Conservation (phyloP, 2,797 vertebrate genomes). For the Glossophaga mutica region DNA sequence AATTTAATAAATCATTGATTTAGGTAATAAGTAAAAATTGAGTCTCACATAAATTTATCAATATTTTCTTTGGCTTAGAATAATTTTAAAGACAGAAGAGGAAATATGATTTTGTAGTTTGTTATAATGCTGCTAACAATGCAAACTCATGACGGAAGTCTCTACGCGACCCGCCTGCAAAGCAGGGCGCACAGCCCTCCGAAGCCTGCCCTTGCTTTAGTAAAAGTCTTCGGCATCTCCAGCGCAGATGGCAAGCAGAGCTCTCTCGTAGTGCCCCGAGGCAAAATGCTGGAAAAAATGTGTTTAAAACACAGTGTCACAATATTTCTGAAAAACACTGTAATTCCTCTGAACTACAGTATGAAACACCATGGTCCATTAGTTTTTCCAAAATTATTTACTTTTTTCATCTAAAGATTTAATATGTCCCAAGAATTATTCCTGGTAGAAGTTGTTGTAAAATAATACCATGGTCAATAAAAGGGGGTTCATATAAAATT, state of each 20-base stretch:
- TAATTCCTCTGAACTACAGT: not conserved
- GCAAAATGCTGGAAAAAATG: slow-evolving; percentile 80
- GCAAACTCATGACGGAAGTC: not conserved
- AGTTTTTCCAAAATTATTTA: slow-evolving; percentile 9
- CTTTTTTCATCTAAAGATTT: not conserved
- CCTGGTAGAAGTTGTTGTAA: not conserved
- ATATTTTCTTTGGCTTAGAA: slow-evolving; percentile 3
- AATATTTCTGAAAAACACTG: not conserved
- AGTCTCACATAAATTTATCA: not conserved
- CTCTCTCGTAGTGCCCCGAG: slow-evolving; percentile 84
- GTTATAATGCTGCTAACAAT: not conserved
- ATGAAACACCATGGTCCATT: not conserved
- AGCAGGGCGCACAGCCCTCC: not conserved
- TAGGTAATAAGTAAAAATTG: not conserved
- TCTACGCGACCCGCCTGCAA: not conserved
- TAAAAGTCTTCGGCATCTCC: slow-evolving; percentile 83
- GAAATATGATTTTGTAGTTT: not conserved
- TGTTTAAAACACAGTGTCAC: not conserved
- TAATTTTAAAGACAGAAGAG: slow-evolving; percentile 32
- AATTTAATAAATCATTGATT: slow-evolving; percentile 16
- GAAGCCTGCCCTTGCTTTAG: slow-evolving; percentile 53
- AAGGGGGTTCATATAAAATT: not conserved
- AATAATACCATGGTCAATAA: not conserved
- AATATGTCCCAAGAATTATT: not conserved
- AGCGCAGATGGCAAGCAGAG: slow-evolving; percentile 83